Evolutionary conservation across 2,113 vertebrate species (phyloP).

Genomic region (Penelope pileata): DNA sequence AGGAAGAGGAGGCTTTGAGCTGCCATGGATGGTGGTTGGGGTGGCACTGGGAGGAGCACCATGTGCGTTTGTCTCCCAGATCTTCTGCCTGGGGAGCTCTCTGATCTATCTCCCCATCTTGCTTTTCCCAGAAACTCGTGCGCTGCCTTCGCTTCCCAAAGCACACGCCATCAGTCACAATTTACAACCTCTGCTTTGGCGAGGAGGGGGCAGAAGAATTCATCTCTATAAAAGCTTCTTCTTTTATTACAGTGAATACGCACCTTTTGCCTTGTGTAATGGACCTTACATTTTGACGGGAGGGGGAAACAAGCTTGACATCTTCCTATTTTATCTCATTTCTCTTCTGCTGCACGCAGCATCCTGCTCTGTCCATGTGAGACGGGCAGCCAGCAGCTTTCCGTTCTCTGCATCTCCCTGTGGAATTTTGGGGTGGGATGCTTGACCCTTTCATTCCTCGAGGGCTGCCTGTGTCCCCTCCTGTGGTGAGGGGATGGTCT

Average conservation of each 20-base stretch:
- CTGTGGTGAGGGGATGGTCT: background rate
- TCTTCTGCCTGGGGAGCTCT: background rate
- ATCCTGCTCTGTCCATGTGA: accelerated
- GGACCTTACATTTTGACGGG: background rate
- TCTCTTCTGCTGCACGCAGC: background rate
- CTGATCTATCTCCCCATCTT: background rate
- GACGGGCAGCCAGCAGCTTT: accelerated
- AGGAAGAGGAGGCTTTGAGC: background rate
- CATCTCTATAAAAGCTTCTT: conserved; percentile 48
- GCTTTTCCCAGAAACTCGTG: accelerated
- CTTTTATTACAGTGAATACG: background rate
- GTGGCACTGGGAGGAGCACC: background rate
- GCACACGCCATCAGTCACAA: conserved; percentile 4
- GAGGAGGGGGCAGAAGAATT: conserved; percentile 11
- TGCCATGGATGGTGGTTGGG: background rate
- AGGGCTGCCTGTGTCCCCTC: background rate
- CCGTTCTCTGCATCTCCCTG: background rate
- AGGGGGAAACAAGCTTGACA: background rate
- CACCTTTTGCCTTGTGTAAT: conserved; percentile 47
- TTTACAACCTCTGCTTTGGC: conserved; percentile 4
- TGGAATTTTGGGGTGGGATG: background rate
- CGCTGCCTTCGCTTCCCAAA: background rate
- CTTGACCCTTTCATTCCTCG: accelerated
- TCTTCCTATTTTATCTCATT: background rate
- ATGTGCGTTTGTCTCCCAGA: background rate